These are phyloP conservation scores for Rhingia campestris DNA, from an alignment of 2,888 invertebrate genomes.

Conservation along the genomic window DNA sequence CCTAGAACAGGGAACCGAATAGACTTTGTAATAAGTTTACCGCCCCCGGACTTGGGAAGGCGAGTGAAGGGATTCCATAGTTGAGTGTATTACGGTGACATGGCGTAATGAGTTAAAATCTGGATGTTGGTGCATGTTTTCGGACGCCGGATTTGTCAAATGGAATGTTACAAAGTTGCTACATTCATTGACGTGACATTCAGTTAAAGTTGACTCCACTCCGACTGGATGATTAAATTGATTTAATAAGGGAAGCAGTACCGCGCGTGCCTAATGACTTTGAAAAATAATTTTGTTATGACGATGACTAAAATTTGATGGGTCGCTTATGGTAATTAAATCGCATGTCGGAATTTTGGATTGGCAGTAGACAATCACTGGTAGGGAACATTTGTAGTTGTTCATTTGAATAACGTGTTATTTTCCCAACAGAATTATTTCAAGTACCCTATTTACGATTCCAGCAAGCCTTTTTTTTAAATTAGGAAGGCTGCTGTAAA, in stretches of 20 bases:
- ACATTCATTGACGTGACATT: slow-evolving; percentile 46
- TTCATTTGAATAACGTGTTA: too few relatives aligned
- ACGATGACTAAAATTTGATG: slow-evolving; percentile 28
- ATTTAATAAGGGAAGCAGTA: slow-evolving; percentile 48
- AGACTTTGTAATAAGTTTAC: slow-evolving; percentile 27
- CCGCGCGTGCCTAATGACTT: slow-evolving; percentile 54
- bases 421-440: too few relatives aligned
- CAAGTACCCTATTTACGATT: too few relatives aligned
- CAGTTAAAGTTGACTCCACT: slow-evolving; percentile 24
- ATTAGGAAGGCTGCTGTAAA: too few relatives aligned
- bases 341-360: too few relatives aligned
- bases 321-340: not conserved
- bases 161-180: slow-evolving; percentile 35
- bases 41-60: not conserved
- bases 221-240: slow-evolving; percentile 47
- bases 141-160: slow-evolving; percentile 43
- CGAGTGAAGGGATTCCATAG: slow-evolving; percentile 14
- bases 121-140: slow-evolving; percentile 37
- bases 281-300: slow-evolving; percentile 34
- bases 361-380: too few relatives aligned
- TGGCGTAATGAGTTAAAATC: slow-evolving; percentile 23
- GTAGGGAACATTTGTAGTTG: too few relatives aligned
- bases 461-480: too few relatives aligned
- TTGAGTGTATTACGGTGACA: too few relatives aligned
- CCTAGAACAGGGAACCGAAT: not conserved